These are phyloP conservation scores for Cavia aperea DNA, from an alignment of 2,113 vertebrate species.

Conservation along the genomic window DNA sequence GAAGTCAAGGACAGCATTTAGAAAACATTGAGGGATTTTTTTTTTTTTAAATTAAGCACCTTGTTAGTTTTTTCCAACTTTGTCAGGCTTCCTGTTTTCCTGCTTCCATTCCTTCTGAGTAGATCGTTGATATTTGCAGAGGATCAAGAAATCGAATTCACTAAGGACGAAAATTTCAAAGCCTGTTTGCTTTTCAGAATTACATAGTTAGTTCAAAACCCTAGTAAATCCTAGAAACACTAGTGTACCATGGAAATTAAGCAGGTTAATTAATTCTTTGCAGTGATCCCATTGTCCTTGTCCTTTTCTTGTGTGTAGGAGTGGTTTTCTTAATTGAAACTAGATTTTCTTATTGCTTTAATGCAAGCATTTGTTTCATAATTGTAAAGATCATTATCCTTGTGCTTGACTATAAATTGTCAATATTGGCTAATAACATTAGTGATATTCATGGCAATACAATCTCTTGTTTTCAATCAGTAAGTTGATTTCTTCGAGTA, in stretches of 20 bases:
- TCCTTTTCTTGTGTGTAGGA: neutral
- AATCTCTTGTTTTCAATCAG: conserved; percentile 64
- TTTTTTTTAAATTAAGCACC: conserved; percentile 39
- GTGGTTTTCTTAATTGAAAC: conserved; percentile 56
- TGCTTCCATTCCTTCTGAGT: conserved; percentile 39
- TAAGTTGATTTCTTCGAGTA: conserved; percentile 72
- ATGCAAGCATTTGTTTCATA: conserved; percentile 52
- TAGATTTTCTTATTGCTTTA: conserved; percentile 58
- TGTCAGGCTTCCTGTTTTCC: conserved; percentile 38
- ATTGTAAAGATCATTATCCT: neutral
- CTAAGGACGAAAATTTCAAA: conserved; percentile 44
- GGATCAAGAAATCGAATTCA: conserved; percentile 32
- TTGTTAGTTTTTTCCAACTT: conserved; percentile 50
- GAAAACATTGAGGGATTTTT: conserved; percentile 63
- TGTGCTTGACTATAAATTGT: conserved; percentile 24
- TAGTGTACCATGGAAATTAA: conserved; percentile 52
- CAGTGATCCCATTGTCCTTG: conserved; percentile 34
- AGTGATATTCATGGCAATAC: neutral
- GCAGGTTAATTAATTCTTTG: conserved; percentile 38
- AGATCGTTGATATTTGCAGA: conserved; percentile 54
- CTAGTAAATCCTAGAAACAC: conserved; percentile 49
- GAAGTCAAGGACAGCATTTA: conserved; percentile 89
- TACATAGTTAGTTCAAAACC: conserved; percentile 50
- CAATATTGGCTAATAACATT: conserved; percentile 32
- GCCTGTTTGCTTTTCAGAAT: conserved; percentile 55